Percentiles rank a stretch among this genome's conserved stretches.
Evolutionary conservation across 1,140 invertebrate genomes (phyloP).

Genomic region (Euglossa dilemma): DNA sequence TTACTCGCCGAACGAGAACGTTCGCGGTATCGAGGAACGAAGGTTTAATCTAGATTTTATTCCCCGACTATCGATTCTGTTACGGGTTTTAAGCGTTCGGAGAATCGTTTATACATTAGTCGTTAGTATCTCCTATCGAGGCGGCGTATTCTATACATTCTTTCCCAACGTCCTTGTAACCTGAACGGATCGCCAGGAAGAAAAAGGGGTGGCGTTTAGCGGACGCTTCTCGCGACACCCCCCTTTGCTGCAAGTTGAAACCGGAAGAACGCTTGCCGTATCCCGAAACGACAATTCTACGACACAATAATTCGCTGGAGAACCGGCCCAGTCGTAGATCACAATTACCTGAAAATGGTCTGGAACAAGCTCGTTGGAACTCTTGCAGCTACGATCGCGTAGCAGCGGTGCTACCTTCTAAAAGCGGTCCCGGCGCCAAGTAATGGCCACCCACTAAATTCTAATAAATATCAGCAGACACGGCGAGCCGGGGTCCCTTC

Average conservation of each 20-base stretch:
- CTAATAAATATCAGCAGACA: slow-evolving; percentile 66
- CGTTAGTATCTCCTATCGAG: no score
- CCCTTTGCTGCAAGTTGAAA: slow-evolving; percentile 12
- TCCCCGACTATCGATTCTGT: neutral
- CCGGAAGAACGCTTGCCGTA: slow-evolving; percentile 8
- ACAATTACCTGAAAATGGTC: slow-evolving; percentile 66
- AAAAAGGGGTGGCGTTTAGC: neutral
- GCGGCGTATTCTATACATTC: no score
- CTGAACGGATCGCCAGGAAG: neutral
- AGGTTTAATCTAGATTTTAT: neutral
- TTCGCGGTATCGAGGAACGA: neutral
- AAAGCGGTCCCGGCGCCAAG: slow-evolving; percentile 39
- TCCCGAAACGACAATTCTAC: slow-evolving; percentile 31
- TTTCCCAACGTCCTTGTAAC: no score
- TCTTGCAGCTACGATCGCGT: slow-evolving; percentile 56
- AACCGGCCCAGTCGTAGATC: slow-evolving; percentile 53
- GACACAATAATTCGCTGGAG: slow-evolving; percentile 51
- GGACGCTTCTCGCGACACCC: neutral
- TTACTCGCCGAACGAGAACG: neutral
- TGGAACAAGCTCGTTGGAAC: slow-evolving; percentile 49
- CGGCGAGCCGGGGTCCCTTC: slow-evolving; percentile 39
- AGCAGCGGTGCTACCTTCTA: slow-evolving; percentile 29
- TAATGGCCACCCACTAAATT: slow-evolving; percentile 64
- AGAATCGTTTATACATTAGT: no score
- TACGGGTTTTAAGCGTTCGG: no score